These are phyloP conservation scores for Adelphocoris suturalis DNA, from an alignment of 2,888 invertebrate species.

Conservation along the genomic window DNA sequence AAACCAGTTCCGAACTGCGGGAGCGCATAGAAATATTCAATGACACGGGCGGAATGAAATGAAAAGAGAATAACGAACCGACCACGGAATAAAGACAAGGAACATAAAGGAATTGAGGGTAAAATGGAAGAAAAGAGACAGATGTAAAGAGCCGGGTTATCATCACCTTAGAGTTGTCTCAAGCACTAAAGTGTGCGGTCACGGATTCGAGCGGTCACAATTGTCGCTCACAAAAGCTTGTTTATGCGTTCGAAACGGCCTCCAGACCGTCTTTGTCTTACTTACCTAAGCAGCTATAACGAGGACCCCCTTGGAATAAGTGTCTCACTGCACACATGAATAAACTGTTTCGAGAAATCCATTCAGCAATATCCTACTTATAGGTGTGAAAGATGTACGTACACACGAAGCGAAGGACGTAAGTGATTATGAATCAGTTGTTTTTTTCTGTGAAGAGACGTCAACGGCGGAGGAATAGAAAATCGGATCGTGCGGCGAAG, in stretches of 20 bases:
- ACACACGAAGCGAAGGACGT: not conserved
- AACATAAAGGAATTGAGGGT: not conserved
- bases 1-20: not conserved
- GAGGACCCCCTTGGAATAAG: conserved; percentile 43
- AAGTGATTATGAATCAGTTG: not conserved
- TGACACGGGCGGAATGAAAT: not conserved
- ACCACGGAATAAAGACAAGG: not conserved
- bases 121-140: conserved; percentile 36
- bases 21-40: conserved; percentile 34
- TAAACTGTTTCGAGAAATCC: not conserved
- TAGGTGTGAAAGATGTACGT: not conserved
- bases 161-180: conserved; percentile 61
- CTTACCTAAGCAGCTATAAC: conserved; percentile 37
- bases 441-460: not conserved
- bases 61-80: not conserved
- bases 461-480: not conserved
- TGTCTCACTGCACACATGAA: not conserved
- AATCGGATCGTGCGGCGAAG: not conserved
- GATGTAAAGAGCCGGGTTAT: conserved; percentile 33
- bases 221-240: conserved; percentile 61
- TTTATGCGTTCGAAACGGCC: conserved; percentile 62
- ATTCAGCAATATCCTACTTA: not conserved
- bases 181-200: conserved; percentile 66
- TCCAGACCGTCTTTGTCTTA: conserved; percentile 12
- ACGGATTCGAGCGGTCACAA: conserved; percentile 63